Percentiles rank a stretch among this genome's conserved stretches.
These are phyloP conservation scores for Fringilla coelebs DNA, from an alignment of 2,797 vertebrate species.

Conservation along the genomic window DNA sequence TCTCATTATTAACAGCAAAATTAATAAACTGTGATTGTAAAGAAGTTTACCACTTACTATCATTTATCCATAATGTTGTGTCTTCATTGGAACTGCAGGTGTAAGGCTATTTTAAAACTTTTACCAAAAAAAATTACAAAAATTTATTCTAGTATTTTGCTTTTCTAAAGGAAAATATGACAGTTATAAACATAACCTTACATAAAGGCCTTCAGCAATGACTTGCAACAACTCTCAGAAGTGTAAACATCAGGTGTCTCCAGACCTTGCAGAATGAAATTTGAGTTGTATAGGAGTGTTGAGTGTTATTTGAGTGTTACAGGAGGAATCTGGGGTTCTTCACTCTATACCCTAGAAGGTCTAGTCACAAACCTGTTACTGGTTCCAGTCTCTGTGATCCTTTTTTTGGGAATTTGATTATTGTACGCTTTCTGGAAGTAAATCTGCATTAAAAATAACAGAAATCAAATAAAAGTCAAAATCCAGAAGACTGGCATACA, in stretches of 20 bases:
- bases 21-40: background rate
- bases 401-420: background rate
- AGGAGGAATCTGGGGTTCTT: background rate
- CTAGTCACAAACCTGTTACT: background rate
- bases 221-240: background rate
- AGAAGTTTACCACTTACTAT: background rate
- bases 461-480: background rate
- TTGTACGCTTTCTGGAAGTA: background rate
- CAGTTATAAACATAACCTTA: background rate
- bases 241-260: background rate
- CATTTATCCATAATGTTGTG: background rate
- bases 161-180: background rate
- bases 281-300: background rate
- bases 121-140: background rate
- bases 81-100: background rate
- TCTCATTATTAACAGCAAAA: background rate
- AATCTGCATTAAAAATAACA: background rate
- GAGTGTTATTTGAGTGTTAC: too few relatives aligned
- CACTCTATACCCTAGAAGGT: background rate
- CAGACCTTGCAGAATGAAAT: background rate
- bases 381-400: background rate
- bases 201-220: background rate
- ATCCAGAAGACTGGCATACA: background rate
- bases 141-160: background rate
- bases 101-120: background rate